Base-by-base conservation (phyloP, 2,797 vertebrate genomes). In the Smutsia temminckii region DNA sequence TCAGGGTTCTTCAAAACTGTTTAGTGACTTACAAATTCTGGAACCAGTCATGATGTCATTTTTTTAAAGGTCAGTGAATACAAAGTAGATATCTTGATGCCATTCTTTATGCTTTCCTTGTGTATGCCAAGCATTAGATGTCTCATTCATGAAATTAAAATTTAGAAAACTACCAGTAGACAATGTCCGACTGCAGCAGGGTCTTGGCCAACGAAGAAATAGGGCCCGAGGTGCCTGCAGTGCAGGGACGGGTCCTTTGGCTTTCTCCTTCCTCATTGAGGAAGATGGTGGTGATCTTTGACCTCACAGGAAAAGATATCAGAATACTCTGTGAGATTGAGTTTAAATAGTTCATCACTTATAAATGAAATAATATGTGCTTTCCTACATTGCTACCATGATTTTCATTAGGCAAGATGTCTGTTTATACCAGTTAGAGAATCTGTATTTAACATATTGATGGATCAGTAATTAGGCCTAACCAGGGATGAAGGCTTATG, bases 91-190 rank as follows among this genome's bases (percentile, higher is more conserved):
- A 80, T 95, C 53, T 85, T 93, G 49, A 68, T 95, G 64, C 68
- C 51, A 72, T 93, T 93, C 42, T 86, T 93, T 32, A 78, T 77
- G 72, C 32, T 93, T 80, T 84, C 51, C 57, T 78, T 92, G 6
- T 89, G 53, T 89, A 27, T 91, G n/a, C 81, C 55, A 96, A 75
- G 51, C 49, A 84, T 29, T 64, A 92, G 63, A 83, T 23, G 37
- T 97, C 83, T 96, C 40, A 93, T 71, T 75, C 85, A 85, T 87
- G 57, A 84, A 66, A 66, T 88, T 84, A 69, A 87, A 92, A 61
- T 90, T 84, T 66, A 74, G 69, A 94, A 61, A 87, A 75, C 85
- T 92, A 49, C 53, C 11, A 68, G 51, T 46, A 81, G 85, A 85
- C 34, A 59, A 3, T 79, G 32, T 85, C 81, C 6, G 29, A 77